Conservation (phyloP, 2,888 invertebrate genomes). For the Salpingus planirostris region DNA sequence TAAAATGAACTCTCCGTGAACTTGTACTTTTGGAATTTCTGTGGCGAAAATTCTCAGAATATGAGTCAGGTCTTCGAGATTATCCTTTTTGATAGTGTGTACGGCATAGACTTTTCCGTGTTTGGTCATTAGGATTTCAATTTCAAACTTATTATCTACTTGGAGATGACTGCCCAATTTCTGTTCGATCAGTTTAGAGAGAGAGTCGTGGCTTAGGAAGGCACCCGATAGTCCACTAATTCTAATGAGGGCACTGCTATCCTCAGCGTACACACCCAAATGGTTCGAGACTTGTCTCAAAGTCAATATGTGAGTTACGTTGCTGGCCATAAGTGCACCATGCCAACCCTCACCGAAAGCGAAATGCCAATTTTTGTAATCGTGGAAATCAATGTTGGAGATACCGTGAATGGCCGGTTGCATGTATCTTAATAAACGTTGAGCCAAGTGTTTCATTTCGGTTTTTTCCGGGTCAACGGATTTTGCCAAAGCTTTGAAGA, state of each 20-base stretch:
- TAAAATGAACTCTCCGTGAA: slow-evolving; percentile 1
- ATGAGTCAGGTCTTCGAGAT: slow-evolving; percentile 1
- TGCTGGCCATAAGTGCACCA: slow-evolving; percentile 21
- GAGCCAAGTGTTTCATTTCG: slow-evolving; percentile 29
- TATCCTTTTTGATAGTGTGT: slow-evolving; percentile 4
- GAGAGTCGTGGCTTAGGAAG: no score
- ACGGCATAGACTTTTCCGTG: slow-evolving; percentile 2
- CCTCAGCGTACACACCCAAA: slow-evolving; percentile 4
- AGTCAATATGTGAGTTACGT: slow-evolving; percentile 8
- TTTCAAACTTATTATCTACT: background rate
- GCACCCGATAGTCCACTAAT: background rate
- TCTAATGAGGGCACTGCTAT: slow-evolving; percentile 4
- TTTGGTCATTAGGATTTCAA: slow-evolving; percentile 3
- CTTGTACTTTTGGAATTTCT: slow-evolving; percentile 1
- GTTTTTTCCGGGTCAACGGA: slow-evolving; percentile 40
- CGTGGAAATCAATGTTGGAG: slow-evolving; percentile 33
- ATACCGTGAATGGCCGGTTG: slow-evolving; percentile 25
- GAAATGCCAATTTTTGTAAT: slow-evolving; percentile 39
- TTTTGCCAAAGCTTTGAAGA: slow-evolving; percentile 35
- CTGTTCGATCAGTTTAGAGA: background rate
- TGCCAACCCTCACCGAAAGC: slow-evolving; percentile 37
- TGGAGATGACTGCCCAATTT: background rate
- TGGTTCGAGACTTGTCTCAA: background rate
- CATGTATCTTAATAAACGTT: slow-evolving; percentile 34
- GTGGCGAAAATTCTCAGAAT: slow-evolving; percentile 5